Evolutionary conservation across 2,888 invertebrate genomes (phyloP).

Genomic region (Sinodicranocentrus sp.): DNA sequence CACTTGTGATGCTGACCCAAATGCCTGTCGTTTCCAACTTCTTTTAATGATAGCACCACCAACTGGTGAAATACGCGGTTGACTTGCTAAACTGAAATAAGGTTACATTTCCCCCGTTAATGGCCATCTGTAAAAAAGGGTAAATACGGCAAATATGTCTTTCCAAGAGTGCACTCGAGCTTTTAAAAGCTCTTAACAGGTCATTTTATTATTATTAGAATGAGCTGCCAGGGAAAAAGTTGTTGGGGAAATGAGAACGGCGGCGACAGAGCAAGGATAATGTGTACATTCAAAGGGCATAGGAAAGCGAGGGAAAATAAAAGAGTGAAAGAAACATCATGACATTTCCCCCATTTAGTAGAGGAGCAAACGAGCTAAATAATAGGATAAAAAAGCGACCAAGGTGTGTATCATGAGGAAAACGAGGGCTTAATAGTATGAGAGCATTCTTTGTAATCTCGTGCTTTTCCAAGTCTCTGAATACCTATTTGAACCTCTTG

Average conservation of each 20-base stretch:
- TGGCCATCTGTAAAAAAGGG: not conserved
- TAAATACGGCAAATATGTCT: not conserved
- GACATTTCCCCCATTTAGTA: not conserved
- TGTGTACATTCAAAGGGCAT: not conserved
- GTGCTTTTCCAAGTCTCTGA: conserved; percentile 1
- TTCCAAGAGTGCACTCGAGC: not conserved
- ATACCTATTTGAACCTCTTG: not conserved
- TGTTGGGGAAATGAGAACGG: not conserved
- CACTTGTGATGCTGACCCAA: not conserved
- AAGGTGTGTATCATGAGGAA: conserved; percentile 5
- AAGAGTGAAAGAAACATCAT: not conserved
- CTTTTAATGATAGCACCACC: too few relatives aligned
- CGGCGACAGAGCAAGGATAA: not conserved
- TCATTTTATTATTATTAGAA: not conserved
- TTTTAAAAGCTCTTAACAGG: not conserved
- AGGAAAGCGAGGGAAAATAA: not conserved
- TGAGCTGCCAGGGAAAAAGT: not conserved
- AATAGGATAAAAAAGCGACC: conserved; percentile 14
- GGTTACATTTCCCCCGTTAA: too few relatives aligned
- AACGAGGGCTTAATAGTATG: not conserved
- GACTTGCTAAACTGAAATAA: too few relatives aligned
- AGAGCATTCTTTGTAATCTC: not conserved
- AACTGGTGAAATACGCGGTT: too few relatives aligned
- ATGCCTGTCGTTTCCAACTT: too few relatives aligned
- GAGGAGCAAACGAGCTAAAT: conserved; percentile 20